These are phyloP conservation scores for Eurytoma californica DNA, from an alignment of 2,888 invertebrate genomes.

Conservation along the genomic window DNA sequence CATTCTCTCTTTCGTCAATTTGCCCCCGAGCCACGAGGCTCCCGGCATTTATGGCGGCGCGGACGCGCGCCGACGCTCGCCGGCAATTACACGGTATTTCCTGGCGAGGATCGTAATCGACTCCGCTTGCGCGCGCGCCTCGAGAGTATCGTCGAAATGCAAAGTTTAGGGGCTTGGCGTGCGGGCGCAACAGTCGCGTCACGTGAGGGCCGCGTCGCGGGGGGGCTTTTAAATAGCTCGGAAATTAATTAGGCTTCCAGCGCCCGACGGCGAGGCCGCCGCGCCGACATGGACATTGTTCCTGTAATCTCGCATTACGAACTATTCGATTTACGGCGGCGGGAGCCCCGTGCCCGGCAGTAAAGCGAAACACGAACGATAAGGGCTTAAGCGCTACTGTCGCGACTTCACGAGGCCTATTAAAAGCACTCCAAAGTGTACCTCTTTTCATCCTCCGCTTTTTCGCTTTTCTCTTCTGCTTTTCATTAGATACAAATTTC, in stretches of 20 bases:
- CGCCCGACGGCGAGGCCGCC: not conserved
- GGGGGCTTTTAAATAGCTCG: conserved; percentile 56
- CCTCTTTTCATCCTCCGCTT: not conserved
- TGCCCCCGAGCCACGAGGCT: not conserved
- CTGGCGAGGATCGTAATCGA: conserved; percentile 52
- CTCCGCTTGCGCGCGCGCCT: conserved; percentile 14
- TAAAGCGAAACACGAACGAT: conserved; percentile 43
- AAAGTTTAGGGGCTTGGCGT: conserved; percentile 47
- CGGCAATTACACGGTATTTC: conserved; percentile 55
- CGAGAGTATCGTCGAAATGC: conserved; percentile 48
- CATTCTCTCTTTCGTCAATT: conserved; percentile 15
- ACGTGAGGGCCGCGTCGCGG: conserved; percentile 24
- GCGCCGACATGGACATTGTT: conserved; percentile 49
- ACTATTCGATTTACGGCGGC: conserved; percentile 42
- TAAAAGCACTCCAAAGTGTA: not conserved
- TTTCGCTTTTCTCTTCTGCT: not conserved
- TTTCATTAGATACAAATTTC: too few relatives aligned
- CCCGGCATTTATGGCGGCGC: not conserved
- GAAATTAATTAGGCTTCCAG: conserved; percentile 58
- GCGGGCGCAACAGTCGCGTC: conserved; percentile 51
- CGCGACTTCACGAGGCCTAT: conserved; percentile 21
- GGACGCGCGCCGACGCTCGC: not conserved
- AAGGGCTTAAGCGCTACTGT: conserved; percentile 39
- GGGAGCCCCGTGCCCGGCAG: not conserved
- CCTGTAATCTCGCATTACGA: conserved; percentile 49